Evolutionary conservation across 2,888 invertebrate species (phyloP).

Genomic region (Falcaria lacertinaria): DNA sequence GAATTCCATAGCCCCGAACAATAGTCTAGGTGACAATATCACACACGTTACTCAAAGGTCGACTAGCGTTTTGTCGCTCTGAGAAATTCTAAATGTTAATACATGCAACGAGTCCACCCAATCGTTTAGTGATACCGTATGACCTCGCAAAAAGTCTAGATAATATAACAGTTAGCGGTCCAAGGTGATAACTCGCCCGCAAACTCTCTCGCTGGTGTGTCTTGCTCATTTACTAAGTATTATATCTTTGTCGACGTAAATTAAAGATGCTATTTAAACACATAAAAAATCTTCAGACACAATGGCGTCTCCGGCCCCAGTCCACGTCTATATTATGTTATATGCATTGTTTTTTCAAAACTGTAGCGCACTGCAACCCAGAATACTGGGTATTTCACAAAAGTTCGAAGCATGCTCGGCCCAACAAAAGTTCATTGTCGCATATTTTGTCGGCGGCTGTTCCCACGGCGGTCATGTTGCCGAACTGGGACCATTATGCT

Average conservation of each 20-base stretch:
- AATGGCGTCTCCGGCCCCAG: conserved; percentile 23
- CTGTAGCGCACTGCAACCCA: conserved; percentile 9
- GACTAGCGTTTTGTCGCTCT: conserved; percentile 7
- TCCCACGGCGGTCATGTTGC: conserved; percentile 54
- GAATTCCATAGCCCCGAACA: conserved; percentile 50
- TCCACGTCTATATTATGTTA: conserved; percentile 17
- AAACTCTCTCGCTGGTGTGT: conserved; percentile 46
- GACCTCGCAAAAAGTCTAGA: conserved; percentile 27
- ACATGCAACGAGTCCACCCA: conserved; percentile 18
- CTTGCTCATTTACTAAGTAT: conserved; percentile 42
- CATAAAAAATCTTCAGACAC: conserved; percentile 34
- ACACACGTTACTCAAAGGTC: conserved; percentile 18
- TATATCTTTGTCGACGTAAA: conserved; percentile 22
- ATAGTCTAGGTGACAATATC: conserved; percentile 37
- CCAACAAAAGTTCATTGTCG: conserved; percentile 62
- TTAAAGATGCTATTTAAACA: conserved; percentile 30
- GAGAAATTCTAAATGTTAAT: conserved; percentile 20
- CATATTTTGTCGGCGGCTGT: conserved; percentile 50
- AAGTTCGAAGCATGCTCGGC: conserved; percentile 30
- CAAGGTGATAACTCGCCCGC: conserved; percentile 48
- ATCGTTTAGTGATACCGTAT: conserved; percentile 17
- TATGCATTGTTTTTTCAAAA: conserved; percentile 14
- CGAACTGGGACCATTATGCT: conserved; percentile 27
- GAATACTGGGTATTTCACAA: conserved; percentile 21
- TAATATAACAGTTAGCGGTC: conserved; percentile 40